Evolutionary conservation across 2,797 vertebrate species (phyloP).

Genomic region (Fistularia commersonii): DNA sequence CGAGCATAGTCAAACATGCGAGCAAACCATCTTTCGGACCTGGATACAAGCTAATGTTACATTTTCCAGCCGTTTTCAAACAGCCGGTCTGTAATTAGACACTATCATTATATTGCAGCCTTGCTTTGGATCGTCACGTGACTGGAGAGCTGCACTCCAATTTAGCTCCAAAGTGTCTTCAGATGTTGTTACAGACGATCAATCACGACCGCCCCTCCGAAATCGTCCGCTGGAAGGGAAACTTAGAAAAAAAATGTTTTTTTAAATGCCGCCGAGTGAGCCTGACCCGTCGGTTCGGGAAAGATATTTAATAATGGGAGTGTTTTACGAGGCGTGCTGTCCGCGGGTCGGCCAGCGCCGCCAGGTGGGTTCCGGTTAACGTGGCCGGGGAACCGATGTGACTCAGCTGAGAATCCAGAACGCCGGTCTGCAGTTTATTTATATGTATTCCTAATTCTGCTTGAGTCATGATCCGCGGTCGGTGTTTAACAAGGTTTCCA

Average conservation of each 20-base stretch:
- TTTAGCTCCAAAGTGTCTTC: slow-evolving; percentile 50
- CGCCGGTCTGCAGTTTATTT: slow-evolving; percentile 47
- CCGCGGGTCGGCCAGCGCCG: too few relatives aligned
- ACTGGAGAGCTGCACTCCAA: slow-evolving; percentile 20
- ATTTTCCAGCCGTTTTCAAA: slow-evolving; percentile 66
- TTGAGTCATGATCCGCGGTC: slow-evolving; percentile 60
- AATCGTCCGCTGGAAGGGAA: neutral
- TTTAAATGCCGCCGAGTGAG: too few relatives aligned
- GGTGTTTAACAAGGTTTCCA: slow-evolving; percentile 53
- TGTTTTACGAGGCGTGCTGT: too few relatives aligned
- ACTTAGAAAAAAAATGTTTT: too few relatives aligned
- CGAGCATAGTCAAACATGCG: slow-evolving; percentile 50
- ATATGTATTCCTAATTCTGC: slow-evolving; percentile 43
- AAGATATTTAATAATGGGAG: too few relatives aligned
- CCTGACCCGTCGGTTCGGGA: too few relatives aligned
- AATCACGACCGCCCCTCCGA: slow-evolving; percentile 1
- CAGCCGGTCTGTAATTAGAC: slow-evolving; percentile 59
- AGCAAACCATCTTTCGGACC: slow-evolving; percentile 41
- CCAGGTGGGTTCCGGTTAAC: slow-evolving; percentile 50
- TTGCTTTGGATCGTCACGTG: slow-evolving; percentile 53
- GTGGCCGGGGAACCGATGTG: slow-evolving; percentile 29
- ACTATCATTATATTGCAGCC: slow-evolving; percentile 63
- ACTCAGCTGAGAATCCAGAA: slow-evolving; percentile 54
- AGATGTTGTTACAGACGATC: slow-evolving; percentile 39
- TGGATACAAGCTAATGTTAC: slow-evolving; percentile 53